Percentiles rank a stretch among this genome's conserved stretches.
Evolutionary conservation across 1,140 invertebrate species (phyloP).

Genomic region (Ooceraea biroi): DNA sequence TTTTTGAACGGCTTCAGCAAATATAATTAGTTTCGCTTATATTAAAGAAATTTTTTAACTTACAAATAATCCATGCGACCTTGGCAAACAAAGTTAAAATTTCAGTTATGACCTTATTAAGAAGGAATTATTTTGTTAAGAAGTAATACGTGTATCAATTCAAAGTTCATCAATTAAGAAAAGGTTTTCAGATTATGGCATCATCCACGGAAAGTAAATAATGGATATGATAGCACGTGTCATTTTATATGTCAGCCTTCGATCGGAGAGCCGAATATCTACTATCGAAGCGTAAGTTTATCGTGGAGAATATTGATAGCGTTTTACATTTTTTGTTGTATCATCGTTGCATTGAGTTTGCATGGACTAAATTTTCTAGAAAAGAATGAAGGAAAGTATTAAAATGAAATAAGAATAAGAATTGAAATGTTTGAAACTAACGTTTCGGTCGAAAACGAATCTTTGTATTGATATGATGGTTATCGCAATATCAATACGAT

Average conservation of each 20-base stretch:
- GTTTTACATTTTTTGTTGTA: not conserved
- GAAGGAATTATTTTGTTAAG: not conserved
- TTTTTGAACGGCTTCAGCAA: too few relatives aligned
- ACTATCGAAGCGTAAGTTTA: slow-evolving; percentile 4
- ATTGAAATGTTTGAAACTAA: not conserved
- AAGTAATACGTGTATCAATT: not conserved
- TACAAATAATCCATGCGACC: too few relatives aligned
- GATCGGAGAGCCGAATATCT: slow-evolving; percentile 18
- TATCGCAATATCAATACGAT: not conserved
- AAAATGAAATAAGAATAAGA: not conserved
- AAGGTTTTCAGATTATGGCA: slow-evolving; percentile 8
- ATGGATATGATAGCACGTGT: slow-evolving; percentile 11
- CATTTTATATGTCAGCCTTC: slow-evolving; percentile 33
- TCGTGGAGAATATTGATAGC: slow-evolving; percentile 15
- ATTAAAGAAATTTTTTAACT: too few relatives aligned
- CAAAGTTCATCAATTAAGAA: not conserved
- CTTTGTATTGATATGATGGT: not conserved
- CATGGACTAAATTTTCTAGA: not conserved
- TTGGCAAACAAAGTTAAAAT: too few relatives aligned
- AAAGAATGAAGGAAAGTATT: not conserved
- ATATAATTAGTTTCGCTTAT: too few relatives aligned
- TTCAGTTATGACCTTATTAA: not conserved
- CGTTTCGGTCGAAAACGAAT: not conserved
- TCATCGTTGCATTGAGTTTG: not conserved
- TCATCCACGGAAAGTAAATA: slow-evolving; percentile 19